These are phyloP conservation scores for Perognathus longimembris DNA, from an alignment of 2,113 vertebrate species.

Conservation along the genomic window DNA sequence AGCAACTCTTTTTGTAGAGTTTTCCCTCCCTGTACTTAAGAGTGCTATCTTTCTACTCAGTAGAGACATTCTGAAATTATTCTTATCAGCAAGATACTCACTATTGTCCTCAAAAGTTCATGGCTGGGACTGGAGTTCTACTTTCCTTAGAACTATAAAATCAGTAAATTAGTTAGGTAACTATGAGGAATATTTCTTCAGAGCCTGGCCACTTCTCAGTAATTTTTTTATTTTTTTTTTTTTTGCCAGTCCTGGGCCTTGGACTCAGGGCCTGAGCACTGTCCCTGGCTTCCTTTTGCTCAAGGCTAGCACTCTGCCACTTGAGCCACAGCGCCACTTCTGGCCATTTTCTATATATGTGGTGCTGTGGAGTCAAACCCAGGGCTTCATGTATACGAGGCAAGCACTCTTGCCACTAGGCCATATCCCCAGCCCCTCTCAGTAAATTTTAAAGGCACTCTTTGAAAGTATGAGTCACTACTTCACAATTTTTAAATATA, in stretches of 20 bases:
- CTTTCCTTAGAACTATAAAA: slow-evolving; percentile 41
- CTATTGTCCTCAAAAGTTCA: slow-evolving; percentile 4
- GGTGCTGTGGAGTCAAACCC: no score
- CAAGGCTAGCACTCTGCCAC: no score
- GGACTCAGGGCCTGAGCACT: no score
- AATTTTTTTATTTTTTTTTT: no score
- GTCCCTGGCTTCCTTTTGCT: no score
- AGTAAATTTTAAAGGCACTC: not conserved
- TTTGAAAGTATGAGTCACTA: not conserved
- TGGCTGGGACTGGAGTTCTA: not conserved
- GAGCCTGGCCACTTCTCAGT: not conserved
- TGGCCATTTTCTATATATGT: no score
- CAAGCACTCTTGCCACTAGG: no score
- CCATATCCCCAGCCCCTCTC: no score
- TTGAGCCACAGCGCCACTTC: no score
- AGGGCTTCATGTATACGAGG: no score
- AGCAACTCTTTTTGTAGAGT: slow-evolving; percentile 60
- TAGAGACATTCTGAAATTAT: slow-evolving; percentile 27
- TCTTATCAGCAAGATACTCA: slow-evolving; percentile 49
- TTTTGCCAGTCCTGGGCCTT: no score
- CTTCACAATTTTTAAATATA: slow-evolving; percentile 6
- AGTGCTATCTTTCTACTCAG: not conserved
- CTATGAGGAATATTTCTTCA: not conserved
- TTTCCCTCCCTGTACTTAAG: not conserved
- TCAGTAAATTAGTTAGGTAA: not conserved